Base-by-base conservation (phyloP, 2,888 invertebrate genomes). In the Gisinianus flammeolus region DNA sequence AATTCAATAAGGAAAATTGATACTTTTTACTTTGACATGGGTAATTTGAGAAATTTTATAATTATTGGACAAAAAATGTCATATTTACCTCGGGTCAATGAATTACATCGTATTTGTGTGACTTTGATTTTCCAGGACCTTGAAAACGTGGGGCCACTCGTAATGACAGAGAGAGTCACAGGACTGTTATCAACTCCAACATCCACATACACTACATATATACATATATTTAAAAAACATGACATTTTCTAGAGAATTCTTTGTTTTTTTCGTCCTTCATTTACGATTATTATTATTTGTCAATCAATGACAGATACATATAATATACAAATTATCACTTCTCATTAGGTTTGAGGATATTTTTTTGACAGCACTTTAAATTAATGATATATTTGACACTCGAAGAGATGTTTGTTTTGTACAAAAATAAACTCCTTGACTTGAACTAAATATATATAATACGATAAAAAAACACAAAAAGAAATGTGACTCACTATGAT, bases 51-150 rank as follows among this genome's bases (percentile, higher is more conserved):
- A 16, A 28, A 52, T 8, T 6, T 52, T n/a, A 56, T 22, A 44
- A 44, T 44, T 44, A n/a, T n/a, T n/a, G n/a, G n/a, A n/a, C n/a
- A n/a, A n/a, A n/a, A n/a, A n/a, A n/a, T n/a, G n/a, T n/a, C n/a
- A 24, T n/a, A 62, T 83, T 84, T 87, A 92, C 92, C 92, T 88
- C 91, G 91, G 84, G 91, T 91, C 71, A 91, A 90, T 22, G 92
- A 91, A 82, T 90, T 91, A 87, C 95, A 95, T 1, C 92, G 92
- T 82, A 95, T 92, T 86, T 95, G 94, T 0, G 92, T 90, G 0
- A 94, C 89, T 81, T 92, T 91, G 35, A 95, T 91, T 85, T 94
- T 93, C 94, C 94, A 95, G 26, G 90, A 90, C 52, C 95, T 90
- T 8, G 92, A 90, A 85, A 91, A 93, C 0, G 92, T 89, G 12